Conservation (phyloP, 2,888 invertebrate genomes). For the Drosophila pegasa region DNA sequence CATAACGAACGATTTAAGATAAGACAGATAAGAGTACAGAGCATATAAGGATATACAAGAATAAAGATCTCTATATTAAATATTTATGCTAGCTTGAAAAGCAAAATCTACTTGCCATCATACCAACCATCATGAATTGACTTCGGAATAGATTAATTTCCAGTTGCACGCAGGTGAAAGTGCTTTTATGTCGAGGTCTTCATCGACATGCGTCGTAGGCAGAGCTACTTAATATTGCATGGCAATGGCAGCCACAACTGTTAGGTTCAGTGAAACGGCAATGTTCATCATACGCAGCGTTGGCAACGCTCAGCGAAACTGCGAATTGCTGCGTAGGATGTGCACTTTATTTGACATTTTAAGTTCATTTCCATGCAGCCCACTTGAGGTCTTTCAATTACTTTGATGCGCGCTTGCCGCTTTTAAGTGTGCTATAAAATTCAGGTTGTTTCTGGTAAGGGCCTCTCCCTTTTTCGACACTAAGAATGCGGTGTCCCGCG, state of each 20-base stretch:
- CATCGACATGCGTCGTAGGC: not conserved
- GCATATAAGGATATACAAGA: not conserved
- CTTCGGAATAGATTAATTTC: not conserved
- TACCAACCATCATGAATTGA: not conserved
- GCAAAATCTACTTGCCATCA: not conserved
- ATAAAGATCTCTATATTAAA: not conserved
- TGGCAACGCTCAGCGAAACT: constrained; percentile 11
- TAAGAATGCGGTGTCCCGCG: constrained; percentile 1
- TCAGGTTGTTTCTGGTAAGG: not conserved
- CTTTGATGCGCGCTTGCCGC: constrained; percentile 9
- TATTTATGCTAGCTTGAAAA: not conserved
- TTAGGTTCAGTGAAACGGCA: not conserved
- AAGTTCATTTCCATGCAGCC: constrained; percentile 23
- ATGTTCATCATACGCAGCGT: constrained; percentile 48
- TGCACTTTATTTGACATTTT: constrained; percentile 29
- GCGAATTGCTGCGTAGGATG: constrained; percentile 10
- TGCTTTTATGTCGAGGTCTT: not conserved
- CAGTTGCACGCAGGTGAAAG: not conserved
- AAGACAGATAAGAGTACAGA: too few relatives aligned
- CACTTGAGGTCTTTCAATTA: constrained; percentile 10
- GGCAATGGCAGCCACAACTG: not conserved
- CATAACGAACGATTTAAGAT: too few relatives aligned
- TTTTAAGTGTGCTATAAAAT: constrained; percentile 19
- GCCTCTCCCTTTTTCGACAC: not conserved
- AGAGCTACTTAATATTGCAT: constrained; percentile 7